Evolutionary conservation across 2,888 invertebrate species (phyloP), one percentile per base, ranked within the genome.

Genomic region (Andrena bicolor): DNA sequence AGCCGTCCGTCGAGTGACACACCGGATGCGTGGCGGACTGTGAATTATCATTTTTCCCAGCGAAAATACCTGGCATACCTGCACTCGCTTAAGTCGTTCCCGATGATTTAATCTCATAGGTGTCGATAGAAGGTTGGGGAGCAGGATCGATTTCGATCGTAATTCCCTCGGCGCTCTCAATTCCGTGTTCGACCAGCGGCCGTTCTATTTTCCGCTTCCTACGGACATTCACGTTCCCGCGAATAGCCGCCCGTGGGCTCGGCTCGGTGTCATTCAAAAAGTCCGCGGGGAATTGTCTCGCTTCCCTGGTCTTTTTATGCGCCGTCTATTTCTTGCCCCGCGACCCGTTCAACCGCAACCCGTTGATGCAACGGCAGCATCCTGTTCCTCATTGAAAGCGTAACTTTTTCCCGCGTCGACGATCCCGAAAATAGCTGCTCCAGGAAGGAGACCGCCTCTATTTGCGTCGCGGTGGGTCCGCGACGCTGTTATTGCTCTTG

Each of bases 1-100:
- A 85, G 80, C 83, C 80, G 82, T 80, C 80, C 81, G 56, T 30
- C 61, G 71, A 80, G 82, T 84, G 83, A 82, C 87, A 84, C 48
- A 78, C 84, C 81, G 86, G 82, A 74, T 80, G 80, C 70, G 75
- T 32, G 75, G 61, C 35, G 60, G 26, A n/a, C 66, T 28, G 66
- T 61, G 28, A 28, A 68, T 80, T 68, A 75, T 71, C 20, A 68
- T 60, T 64, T 30, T 60, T 35, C 51, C 0, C 23, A 6, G 5
- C 4, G 20, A 48, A 65, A 70, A 66, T 65, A 32, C 58, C 30
- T 74, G 8, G 64, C 76, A 16, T 53, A 60, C 48, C 26, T 70
- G 26, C 23, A 7, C 2, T 41, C 48, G 35, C 16, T 26, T n/a
- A 35, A 20, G 16, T 48, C 8, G 10, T 8, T n/a, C 60, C 3